Conservation (phyloP, 2,888 invertebrate genomes). For the Stramonita haemastoma region DNA sequence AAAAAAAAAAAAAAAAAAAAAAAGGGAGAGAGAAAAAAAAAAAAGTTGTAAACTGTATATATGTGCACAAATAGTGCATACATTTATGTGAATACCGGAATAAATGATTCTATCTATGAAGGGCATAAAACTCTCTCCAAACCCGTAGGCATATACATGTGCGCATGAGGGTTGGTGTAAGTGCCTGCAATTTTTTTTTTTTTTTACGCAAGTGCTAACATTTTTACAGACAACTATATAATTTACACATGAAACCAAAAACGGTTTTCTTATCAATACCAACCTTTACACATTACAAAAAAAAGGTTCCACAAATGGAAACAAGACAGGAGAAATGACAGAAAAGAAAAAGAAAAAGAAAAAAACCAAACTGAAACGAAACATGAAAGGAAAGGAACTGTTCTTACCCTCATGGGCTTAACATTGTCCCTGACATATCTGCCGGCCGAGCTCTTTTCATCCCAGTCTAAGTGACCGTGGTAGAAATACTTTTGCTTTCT, state of each 20-base stretch:
- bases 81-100: no score
- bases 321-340: not conserved
- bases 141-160: no score
- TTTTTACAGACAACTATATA: no score
- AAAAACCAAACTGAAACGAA: no score
- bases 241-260: no score
- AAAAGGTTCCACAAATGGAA: not conserved
- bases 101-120: no score
- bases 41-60: not conserved
- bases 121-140: no score
- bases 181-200: no score
- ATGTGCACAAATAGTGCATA: no score
- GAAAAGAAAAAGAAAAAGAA: not conserved
- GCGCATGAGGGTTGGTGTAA: no score
- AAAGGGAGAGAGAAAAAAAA: not conserved
- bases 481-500: conserved; percentile 87
- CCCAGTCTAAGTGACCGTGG: conserved; percentile 98
- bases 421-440: conserved; percentile 98
- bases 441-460: conserved; percentile 96
- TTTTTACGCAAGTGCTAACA: no score
- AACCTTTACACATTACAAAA: not conserved
- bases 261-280: no score
- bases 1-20: not conserved
- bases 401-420: conserved; percentile 91
- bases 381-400: not conserved